Percentiles rank a stretch among this genome's conserved stretches.
Conservation (phyloP, 1,140 invertebrate genomes). For the Sycobia sp. region DNA sequence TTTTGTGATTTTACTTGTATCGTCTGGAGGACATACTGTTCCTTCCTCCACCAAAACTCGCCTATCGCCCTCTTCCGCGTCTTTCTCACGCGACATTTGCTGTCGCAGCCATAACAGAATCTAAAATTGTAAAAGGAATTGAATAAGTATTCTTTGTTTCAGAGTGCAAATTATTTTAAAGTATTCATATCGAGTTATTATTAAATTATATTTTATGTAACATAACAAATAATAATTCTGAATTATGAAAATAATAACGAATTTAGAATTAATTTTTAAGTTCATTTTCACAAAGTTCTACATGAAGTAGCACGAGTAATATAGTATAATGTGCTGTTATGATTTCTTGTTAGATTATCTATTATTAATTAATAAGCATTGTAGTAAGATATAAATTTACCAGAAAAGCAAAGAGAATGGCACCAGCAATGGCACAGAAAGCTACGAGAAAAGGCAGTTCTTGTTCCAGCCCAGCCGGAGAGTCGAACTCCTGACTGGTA, state of each 20-base stretch:
- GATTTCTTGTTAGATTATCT: too few species aligned
- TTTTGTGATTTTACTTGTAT: slow-evolving; percentile 46
- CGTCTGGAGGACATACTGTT: slow-evolving; percentile 46
- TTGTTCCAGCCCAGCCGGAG: slow-evolving; percentile 59
- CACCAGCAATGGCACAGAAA: slow-evolving; percentile 57
- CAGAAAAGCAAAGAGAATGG: slow-evolving; percentile 60
- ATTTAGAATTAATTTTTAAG: too few species aligned
- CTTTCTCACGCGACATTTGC: slow-evolving; percentile 63
- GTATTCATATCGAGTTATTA: too few species aligned
- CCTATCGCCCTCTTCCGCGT: slow-evolving; percentile 56
- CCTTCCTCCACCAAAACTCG: slow-evolving; percentile 58
- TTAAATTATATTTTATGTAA: too few species aligned
- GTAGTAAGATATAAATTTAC: too few species aligned
- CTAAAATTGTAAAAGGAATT: slow-evolving; percentile 39
- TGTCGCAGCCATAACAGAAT: slow-evolving; percentile 62
- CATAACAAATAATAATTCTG: too few species aligned
- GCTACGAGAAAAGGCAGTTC: slow-evolving; percentile 56
- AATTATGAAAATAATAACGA: too few species aligned
- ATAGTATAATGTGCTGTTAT: too few species aligned
- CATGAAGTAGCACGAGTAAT: too few species aligned
- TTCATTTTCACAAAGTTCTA: too few species aligned
- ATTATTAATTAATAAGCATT: too few species aligned
- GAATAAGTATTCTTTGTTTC: not conserved
- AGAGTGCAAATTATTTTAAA: too few species aligned
- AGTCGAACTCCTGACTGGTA: slow-evolving; percentile 52